phyloP scores from a whole-genome alignment of 2,113 vertebrate species.

The Silurus meridionalis region DNA sequence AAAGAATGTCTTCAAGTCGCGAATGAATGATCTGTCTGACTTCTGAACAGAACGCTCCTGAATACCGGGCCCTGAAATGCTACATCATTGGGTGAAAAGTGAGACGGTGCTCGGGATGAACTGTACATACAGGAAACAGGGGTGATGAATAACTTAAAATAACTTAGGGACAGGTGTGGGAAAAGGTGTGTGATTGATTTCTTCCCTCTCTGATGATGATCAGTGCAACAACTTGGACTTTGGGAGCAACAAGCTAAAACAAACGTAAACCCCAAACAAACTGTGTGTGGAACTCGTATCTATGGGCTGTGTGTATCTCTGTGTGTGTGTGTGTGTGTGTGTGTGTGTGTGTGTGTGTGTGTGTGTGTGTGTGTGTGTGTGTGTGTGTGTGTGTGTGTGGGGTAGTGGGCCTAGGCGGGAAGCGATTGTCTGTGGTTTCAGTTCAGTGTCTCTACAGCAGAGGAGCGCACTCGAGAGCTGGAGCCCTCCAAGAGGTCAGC shows the following conservation, averaged over 20 bases:
- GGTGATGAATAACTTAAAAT: slow-evolving; percentile 75
- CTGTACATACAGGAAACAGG: slow-evolving; percentile 65
- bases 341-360: slow-evolving; percentile 8
- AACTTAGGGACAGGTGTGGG: slow-evolving; percentile 63
- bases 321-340: background rate
- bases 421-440: slow-evolving; percentile 75
- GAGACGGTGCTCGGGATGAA: background rate
- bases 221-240: slow-evolving; percentile 71
- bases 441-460: slow-evolving; percentile 73
- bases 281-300: slow-evolving; percentile 7
- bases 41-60: slow-evolving; percentile 64
- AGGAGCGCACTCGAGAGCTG: slow-evolving; percentile 57
- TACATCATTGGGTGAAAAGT: slow-evolving; percentile 38
- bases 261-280: slow-evolving; percentile 38
- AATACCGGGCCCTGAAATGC: slow-evolving; percentile 56
- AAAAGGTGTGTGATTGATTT: slow-evolving; percentile 54
- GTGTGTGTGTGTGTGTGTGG: slow-evolving; percentile 28
- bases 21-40: slow-evolving; percentile 67
- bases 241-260: slow-evolving; percentile 47
- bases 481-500: slow-evolving; percentile 38
- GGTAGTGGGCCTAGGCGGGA: slow-evolving; percentile 41
- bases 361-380: background rate
- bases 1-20: slow-evolving; percentile 61
- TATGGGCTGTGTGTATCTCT: slow-evolving; percentile 21
- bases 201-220: slow-evolving; percentile 52